Conservation (phyloP, 2,113 vertebrate species). For the Delphinus delphis region DNA sequence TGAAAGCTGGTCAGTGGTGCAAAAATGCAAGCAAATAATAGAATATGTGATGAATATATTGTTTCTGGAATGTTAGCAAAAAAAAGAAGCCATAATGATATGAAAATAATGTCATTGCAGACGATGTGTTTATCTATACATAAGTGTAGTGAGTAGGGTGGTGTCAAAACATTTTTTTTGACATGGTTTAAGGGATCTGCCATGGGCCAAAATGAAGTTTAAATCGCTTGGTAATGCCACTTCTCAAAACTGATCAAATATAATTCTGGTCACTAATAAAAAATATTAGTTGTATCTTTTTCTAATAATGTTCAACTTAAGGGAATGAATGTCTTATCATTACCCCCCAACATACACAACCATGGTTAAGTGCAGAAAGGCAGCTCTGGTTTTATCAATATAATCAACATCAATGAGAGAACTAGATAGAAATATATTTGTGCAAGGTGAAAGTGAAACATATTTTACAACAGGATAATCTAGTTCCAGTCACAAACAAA, state of each 20-base stretch:
- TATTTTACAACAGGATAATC: neutral
- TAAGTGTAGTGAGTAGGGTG: neutral
- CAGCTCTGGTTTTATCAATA: neutral
- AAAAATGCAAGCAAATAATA: neutral
- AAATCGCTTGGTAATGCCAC: neutral
- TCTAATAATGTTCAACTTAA: neutral
- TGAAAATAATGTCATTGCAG: neutral
- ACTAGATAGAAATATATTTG: neutral
- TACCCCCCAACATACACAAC: neutral
- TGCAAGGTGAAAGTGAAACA: neutral
- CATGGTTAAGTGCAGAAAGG: neutral
- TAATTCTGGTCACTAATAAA: neutral
- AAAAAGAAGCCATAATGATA: neutral
- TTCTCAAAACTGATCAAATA: neutral
- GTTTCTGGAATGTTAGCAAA: neutral
- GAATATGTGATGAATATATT: neutral
- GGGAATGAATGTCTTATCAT: neutral
- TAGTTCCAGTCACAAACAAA: neutral
- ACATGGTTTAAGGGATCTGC: neutral
- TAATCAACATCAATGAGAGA: neutral
- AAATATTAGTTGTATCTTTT: neutral
- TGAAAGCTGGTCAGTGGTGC: neutral
- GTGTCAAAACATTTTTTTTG: neutral
- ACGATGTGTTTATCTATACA: neutral
- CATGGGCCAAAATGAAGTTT: neutral